phyloP scores from a whole-genome alignment of 2,888 invertebrate species.

The Ormyrus rosae region DNA sequence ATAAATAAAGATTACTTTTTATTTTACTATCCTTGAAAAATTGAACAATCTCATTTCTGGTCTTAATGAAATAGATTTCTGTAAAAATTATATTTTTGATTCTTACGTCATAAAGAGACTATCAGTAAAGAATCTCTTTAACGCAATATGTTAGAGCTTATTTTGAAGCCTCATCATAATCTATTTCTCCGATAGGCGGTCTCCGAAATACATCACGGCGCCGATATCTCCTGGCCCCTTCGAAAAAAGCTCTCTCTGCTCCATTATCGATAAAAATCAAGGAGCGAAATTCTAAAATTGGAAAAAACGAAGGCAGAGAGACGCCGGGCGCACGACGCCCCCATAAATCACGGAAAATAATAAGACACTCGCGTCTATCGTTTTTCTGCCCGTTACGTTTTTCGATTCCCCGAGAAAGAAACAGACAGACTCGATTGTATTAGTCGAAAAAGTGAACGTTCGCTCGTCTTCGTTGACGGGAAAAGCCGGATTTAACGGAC shows the following conservation, averaged over 20 bases:
- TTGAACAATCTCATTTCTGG: neutral
- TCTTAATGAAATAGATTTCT: neutral
- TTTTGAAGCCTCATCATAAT: neutral
- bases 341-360: slow-evolving; percentile 34
- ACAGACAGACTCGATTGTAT: no score
- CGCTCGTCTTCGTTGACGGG: neutral
- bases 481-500: neutral
- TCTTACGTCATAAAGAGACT: neutral
- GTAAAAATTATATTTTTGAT: neutral
- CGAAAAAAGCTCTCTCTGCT: neutral
- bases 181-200: neutral
- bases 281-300: slow-evolving; percentile 22
- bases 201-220: neutral
- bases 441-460: no score
- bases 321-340: neutral
- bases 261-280: slow-evolving; percentile 25
- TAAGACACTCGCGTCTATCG: slow-evolving; percentile 18
- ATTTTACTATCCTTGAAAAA: neutral
- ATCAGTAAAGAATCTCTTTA: neutral
- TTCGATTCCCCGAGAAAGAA: neutral
- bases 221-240: neutral
- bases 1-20: neutral
- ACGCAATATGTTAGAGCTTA: neutral
- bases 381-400: slow-evolving; percentile 10
- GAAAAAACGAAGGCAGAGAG: neutral